Base-by-base conservation (phyloP, 1,140 invertebrate genomes). In the Patella vulgata region DNA sequence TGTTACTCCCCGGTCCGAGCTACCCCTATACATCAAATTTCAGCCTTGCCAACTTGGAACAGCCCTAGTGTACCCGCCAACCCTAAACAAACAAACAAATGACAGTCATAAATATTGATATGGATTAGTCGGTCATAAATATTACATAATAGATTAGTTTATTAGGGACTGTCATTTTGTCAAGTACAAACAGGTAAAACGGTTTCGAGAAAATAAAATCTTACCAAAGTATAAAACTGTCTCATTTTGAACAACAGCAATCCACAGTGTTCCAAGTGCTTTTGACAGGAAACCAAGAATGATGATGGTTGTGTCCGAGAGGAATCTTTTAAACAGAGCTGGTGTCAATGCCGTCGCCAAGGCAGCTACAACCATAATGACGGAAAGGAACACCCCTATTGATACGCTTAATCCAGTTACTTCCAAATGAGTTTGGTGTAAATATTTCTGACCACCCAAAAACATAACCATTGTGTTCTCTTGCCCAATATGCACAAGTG, bases 201-300 rank as follows among this genome's bases (percentile, higher is more conserved):
- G n/a, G n/a, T n/a, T n/a, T n/a, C n/a, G n/a, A n/a, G n/a, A n/a
- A n/a, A n/a, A n/a, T n/a, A n/a, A n/a, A 50, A 6, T 59, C 70
- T 71, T 75, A 80, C 78, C 68, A 71, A 79, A 76, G 60, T 79
- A 80, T 5, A 80, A 52, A 1, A 78, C 59, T 3, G 75, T 73
- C 52, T 76, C 76, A 73, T 77, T 79, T 12, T 74, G 69, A 19
- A 79, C 66, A 9, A 79, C 71, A 56, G 77, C 75, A 59, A 81
- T 73, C 79, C 79, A 81, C 19, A 81, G 43, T 1, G 77, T 81
- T 44, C 79, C 79, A n/a, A 78, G 36, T 19, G 77, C 77, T 51
- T 81, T 81, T 17, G 79, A 81, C n/a, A 73, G 61, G n/a, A 74
- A 69, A 59, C 79, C 79, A 48, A 71, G 62, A 51, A 79, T 74